A percentile compares a stretch with the other conserved stretches of the same genome.
phyloP scores from a whole-genome alignment of 1,140 invertebrate species.

The Tetragnatha versicolor region DNA sequence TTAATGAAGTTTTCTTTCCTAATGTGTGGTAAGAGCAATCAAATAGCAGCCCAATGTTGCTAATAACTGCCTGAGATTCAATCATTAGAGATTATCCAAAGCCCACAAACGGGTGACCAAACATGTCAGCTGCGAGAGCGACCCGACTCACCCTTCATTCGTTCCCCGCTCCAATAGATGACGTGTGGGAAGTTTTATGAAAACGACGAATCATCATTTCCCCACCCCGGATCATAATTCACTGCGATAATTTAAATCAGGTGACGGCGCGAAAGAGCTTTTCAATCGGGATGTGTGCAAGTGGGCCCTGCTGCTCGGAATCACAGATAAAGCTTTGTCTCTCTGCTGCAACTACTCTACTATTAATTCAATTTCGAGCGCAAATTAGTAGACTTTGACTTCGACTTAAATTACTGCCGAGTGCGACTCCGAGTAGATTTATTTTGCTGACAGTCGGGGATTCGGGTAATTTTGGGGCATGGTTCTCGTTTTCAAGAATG shows the following conservation, averaged over 20 bases:
- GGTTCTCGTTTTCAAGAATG: no score
- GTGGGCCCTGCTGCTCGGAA: not conserved
- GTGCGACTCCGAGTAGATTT: not conserved
- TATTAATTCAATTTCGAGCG: conserved; percentile 5
- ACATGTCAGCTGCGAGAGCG: no score
- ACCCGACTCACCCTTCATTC: no score
- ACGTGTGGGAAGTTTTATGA: not conserved
- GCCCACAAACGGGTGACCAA: not conserved
- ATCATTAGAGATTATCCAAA: no score
- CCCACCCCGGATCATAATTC: conserved; percentile 11
- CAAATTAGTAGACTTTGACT: conserved; percentile 25
- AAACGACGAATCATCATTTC: conserved; percentile 20
- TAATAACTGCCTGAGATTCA: no score
- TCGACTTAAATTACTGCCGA: no score
- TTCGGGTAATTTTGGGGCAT: no score
- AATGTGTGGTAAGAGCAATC: no score
- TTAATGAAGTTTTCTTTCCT: no score
- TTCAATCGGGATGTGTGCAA: not conserved
- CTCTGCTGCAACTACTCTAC: not conserved
- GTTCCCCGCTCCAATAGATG: no score
- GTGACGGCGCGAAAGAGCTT: not conserved
- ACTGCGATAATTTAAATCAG: conserved; percentile 18
- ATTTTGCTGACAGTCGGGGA: not conserved
- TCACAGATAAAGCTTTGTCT: conserved; percentile 16
- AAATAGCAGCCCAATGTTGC: no score